These are phyloP conservation scores for mouse (Mus musculus) DNA, from an alignment of 2,113 vertebrate species.

Conservation along the genomic window DNA sequence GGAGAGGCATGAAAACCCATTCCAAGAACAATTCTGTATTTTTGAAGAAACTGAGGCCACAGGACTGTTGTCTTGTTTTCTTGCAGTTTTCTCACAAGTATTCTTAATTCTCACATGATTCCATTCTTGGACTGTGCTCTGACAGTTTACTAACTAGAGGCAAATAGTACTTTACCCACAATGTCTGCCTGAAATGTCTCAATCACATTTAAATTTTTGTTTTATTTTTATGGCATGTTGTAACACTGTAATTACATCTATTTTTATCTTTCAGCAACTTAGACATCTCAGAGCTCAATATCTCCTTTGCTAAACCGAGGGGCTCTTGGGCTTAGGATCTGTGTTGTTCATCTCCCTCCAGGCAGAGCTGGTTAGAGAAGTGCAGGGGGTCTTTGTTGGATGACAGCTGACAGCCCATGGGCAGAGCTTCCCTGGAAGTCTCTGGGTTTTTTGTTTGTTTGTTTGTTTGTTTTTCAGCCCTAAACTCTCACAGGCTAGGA, in stretches of 20 bases:
- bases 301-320: background rate
- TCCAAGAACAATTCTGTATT: background rate
- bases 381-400: slow-evolving; percentile 8
- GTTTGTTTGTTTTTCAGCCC: background rate
- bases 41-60: background rate
- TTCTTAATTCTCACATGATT: background rate
- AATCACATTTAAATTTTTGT: background rate
- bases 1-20: background rate
- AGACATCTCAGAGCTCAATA: background rate
- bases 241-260: background rate
- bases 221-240: background rate
- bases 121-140: background rate
- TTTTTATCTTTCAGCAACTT: background rate
- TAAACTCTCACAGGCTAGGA: background rate
- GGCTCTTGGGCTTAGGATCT: background rate
- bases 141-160: background rate
- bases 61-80: background rate
- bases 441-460: background rate
- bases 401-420: background rate
- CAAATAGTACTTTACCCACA: background rate
- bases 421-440: background rate
- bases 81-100: background rate
- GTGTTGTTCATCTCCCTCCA: background rate
- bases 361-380: slow-evolving; percentile 6
- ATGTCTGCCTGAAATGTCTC: background rate